These are phyloP conservation scores for Gastracanthus pulcherrimus DNA, from an alignment of 2,888 invertebrate genomes.

Conservation along the genomic window DNA sequence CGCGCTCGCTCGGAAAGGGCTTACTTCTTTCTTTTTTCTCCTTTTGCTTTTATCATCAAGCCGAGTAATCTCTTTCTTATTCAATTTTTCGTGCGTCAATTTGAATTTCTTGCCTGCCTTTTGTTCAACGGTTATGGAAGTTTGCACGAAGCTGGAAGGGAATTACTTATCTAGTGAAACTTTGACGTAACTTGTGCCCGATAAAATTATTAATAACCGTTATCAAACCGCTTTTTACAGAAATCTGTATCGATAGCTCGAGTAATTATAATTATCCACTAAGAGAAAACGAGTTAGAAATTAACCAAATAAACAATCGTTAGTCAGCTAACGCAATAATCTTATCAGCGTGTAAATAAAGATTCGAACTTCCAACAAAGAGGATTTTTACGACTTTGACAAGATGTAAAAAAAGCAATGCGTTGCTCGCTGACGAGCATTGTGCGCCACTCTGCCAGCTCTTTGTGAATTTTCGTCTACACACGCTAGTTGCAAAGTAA, in stretches of 20 bases:
- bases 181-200: background rate
- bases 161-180: background rate
- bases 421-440: too few relatives aligned
- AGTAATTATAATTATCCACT: too few relatives aligned
- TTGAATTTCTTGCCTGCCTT: background rate
- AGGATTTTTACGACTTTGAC: too few relatives aligned
- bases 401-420: too few relatives aligned
- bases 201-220: background rate
- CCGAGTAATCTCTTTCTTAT: slow-evolving; percentile 49
- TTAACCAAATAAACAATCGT: too few relatives aligned
- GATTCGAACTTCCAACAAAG: too few relatives aligned
- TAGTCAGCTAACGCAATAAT: too few relatives aligned
- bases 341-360: background rate
- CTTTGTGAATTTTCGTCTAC: too few relatives aligned
- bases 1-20: background rate
- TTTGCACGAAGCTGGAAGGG: background rate
- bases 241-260: too few relatives aligned
- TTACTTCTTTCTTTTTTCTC: too few relatives aligned
- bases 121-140: background rate
- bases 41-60: slow-evolving; percentile 57
- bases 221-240: background rate
- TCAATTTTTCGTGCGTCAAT: background rate
- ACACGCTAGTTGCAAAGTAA: slow-evolving; percentile 4
- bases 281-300: too few relatives aligned
- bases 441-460: too few relatives aligned